Evolutionary conservation across 1,140 invertebrate genomes (phyloP), one percentile per base, ranked within the genome.

Genomic region (Parapsyche elsis): DNA sequence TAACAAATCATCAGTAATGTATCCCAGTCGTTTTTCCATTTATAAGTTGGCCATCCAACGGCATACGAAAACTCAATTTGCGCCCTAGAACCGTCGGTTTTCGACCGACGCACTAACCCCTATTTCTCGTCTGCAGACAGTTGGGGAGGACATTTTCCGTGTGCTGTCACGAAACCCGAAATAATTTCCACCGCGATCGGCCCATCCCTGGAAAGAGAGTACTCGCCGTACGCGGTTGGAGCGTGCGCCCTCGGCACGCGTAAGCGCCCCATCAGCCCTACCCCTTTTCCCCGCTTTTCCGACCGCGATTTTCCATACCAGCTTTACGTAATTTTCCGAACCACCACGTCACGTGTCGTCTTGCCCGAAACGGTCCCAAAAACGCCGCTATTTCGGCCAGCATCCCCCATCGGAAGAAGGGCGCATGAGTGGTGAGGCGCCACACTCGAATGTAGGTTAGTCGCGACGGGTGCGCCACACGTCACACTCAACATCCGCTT

Each of bases 81-180:
- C 2, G 45, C 24, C 21, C 73, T 23, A 21, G 46, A 49, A 14
- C 46, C 44, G 45, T 23, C 16, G 46, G 73, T 57, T 57, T 2
- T 12, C 73, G n/a, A 26, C 73, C 46, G 24, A 19, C 24, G 19
- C 73, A 23, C 49, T 75, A 75, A 75, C 73, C 73, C 73, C 73
- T 26, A 49, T 77, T 77, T 77, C 49, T 57, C 75, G 9, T 30
- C 5, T 12, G 57, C 26, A 49, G 21, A 64, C 57, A 77, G 75
- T 77, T 14, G 26, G 53, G 75, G 75, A 57, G 75, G 75, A 64
- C 75, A 77, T 77, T 77, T 75, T 77, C 75, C 26, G 75, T 16
- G 57, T 21, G 38, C 26, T 45, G 75, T 46, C 46, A 30, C 73
- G 23, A 57, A 12, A 14, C 73, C 24, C 16, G 57, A 45, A 73